Conservation (phyloP, 2,797 vertebrate genomes). For the Chaunax sp. region DNA sequence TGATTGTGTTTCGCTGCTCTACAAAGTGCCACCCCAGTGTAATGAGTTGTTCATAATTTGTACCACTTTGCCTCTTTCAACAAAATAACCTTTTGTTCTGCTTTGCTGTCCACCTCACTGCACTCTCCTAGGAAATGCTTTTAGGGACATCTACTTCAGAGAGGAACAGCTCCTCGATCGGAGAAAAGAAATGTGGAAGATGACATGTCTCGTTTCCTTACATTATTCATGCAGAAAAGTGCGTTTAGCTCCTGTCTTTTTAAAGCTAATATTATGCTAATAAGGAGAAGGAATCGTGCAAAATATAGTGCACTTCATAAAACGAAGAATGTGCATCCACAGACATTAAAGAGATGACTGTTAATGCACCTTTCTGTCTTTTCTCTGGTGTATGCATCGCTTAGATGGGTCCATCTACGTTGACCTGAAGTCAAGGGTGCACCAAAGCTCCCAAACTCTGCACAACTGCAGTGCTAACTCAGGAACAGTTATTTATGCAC, state of each 20-base stretch:
- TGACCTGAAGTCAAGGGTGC: constrained; percentile 49
- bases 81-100: constrained; percentile 72
- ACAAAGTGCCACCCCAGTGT: constrained; percentile 70
- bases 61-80: constrained; percentile 69
- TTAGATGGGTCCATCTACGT: constrained; percentile 45
- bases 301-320: constrained; percentile 60
- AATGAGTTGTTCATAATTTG: constrained; percentile 82
- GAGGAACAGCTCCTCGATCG: constrained; percentile 44
- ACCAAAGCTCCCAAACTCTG: neutral
- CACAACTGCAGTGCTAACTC: neutral
- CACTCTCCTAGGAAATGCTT: constrained; percentile 74
- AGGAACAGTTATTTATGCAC: neutral
- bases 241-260: constrained; percentile 71
- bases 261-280: constrained; percentile 82
- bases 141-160: constrained; percentile 70
- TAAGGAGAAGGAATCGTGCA: constrained; percentile 60
- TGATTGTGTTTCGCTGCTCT: constrained; percentile 67
- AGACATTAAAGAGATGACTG: constrained; percentile 61
- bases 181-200: constrained; percentile 61
- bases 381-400: constrained; percentile 33
- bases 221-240: constrained; percentile 84
- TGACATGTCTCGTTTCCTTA: constrained; percentile 65
- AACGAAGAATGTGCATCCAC: constrained; percentile 61
- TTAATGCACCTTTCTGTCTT: constrained; percentile 73
- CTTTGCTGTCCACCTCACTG: constrained; percentile 69